Base-by-base conservation (phyloP, 2,113 vertebrate genomes). In the Rousettus leschenaultii region DNA sequence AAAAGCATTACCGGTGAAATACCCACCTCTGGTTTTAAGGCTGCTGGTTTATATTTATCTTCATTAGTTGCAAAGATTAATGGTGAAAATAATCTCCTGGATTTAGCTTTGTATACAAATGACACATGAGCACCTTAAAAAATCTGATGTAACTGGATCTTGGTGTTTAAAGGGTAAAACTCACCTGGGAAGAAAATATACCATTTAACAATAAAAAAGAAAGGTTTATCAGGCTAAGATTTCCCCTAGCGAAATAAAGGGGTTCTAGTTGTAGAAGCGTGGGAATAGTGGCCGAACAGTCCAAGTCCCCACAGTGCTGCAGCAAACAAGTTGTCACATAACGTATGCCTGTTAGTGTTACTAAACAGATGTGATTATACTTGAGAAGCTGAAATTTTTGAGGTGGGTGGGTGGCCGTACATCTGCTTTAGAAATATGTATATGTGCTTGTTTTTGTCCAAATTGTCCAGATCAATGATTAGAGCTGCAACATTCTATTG, bases 1-100 rank as follows among this genome's bases (percentile, higher is more conserved):
- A 96, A 97, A 97, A 97, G 88, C 95, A 86, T 88, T 94, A 95
- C 74, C 10, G 70, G 87, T 84, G 83, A 97, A 97, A 98, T 40
- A 40, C 94, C 93, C 95, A 96, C 97, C 93, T 96, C 96, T 92
- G 85, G 66, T 90, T 98, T 97, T 96, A 15, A 16, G 79, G 48
- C 86, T 95, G 33, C 87, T 66, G 38, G 86, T 97, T 98, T 97
- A 93, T 96, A 93, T 93, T 77, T 86, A 24, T 65, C 73, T 90
- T 95, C 96, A 92, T 96, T 95, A 92, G 65, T 92, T 93, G 75
- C 86, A 86, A 51, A 85, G 71, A 91, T 75, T 77, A 70, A 53
- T 80, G 65, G 86, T 91, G 30, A 91, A 80, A 97, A 96, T 77
- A 82, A 86, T 89, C 48, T 95, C 19, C 95, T 97, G 77, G 78